Evolutionary conservation across 2,113 vertebrate species (phyloP), one percentile per base, ranked within the genome.

Genomic region (Erinaceus europaeus): DNA sequence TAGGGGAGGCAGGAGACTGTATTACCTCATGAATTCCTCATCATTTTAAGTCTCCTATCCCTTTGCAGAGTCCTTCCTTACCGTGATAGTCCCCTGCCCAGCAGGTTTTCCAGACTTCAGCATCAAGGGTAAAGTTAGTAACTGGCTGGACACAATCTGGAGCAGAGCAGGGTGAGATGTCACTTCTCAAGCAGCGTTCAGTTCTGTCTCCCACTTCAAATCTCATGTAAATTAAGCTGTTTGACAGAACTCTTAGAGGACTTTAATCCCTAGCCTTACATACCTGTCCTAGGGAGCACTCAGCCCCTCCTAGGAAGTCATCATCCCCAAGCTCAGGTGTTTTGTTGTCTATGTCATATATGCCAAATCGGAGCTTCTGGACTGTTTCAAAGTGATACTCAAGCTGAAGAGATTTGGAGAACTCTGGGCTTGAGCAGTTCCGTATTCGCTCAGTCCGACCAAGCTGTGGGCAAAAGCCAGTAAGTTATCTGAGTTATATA

Each of bases 301-400:
- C 98, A 1, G 97, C 95, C 9, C 97, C 98, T 83, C 99, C 98
- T 9, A 99, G 97, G 93, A 96, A 99, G 95, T 99, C 98, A 40
- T 99, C 98, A 0, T 99, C 98, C 0, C 78, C 94, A 15, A 99
- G 96, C 74, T 98, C 97, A 11, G 96, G 89, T 38, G 97, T 97
- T 82, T 97, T 97, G 96, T 99, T 99, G 96, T 99, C 98, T 6
- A 98, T 98, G 89, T 99, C 98, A 20, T 99, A 99, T 29, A 99
- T 0, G 0, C 95, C 93, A 3, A 99, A 97, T 86, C 98, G 98
- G 64, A 99, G 95, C 55, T 98, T 98, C 96, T 99, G 98, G 8
- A 99, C 98, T 9, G 97, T 98, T 95, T 99, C 98, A 82, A 99
- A 99, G 94, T 97, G 96, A 93, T 98, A 99, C 68, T 98, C 97